Conservation (phyloP, 1,140 invertebrate genomes). For the Musca vetustissima region DNA sequence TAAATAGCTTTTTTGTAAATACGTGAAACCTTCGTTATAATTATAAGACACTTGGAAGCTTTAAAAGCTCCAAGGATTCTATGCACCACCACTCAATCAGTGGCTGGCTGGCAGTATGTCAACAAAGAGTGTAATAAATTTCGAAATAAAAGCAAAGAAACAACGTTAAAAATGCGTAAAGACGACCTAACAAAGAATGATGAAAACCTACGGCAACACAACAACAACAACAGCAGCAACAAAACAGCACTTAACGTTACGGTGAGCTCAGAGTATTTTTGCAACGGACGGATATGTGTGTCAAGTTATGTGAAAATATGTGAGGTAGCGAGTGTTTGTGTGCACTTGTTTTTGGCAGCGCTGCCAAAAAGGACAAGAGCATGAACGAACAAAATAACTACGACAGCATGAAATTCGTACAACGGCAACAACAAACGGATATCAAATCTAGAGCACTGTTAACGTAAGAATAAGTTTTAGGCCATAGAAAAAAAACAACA, state of each 20-base stretch:
- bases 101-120: too few species aligned
- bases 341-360: slow-evolving; percentile 20
- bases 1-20: too few species aligned
- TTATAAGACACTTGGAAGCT: too few species aligned
- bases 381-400: slow-evolving; percentile 1
- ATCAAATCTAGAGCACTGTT: not conserved
- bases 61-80: too few species aligned
- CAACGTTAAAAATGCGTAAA: not conserved
- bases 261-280: too few species aligned
- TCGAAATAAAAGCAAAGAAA: slow-evolving; percentile 13
- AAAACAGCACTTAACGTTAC: too few species aligned
- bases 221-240: not conserved
- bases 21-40: too few species aligned
- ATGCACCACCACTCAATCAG: too few species aligned
- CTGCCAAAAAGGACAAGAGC: slow-evolving; percentile 25
- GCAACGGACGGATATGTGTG: too few species aligned
- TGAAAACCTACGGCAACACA: not conserved
- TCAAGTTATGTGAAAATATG: not conserved
- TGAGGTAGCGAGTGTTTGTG: not conserved
- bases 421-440: slow-evolving; percentile 1
- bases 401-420: not conserved
- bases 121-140: not conserved
- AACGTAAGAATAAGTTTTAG: not conserved
- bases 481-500: not conserved
- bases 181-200: not conserved